Percentiles rank a stretch among this genome's conserved stretches.
phyloP scores from a whole-genome alignment of 2,113 vertebrate species.

The Melierax canorus region DNA sequence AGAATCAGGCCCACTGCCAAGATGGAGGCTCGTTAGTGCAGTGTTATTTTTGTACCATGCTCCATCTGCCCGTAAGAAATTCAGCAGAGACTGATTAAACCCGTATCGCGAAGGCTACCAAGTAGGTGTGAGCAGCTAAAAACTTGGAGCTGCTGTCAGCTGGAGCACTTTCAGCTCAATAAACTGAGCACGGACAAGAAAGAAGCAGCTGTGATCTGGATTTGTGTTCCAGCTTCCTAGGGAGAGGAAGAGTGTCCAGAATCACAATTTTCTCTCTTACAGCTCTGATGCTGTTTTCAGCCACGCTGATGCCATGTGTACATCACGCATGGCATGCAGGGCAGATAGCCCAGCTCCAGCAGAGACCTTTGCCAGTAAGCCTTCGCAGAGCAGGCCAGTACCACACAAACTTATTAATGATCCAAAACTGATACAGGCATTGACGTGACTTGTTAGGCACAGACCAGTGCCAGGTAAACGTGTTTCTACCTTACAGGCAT shows the following conservation, averaged over 20 bases:
- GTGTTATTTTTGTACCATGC: background rate
- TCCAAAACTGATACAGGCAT: background rate
- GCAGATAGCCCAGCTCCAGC: background rate
- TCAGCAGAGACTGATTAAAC: background rate
- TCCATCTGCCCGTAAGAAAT: background rate
- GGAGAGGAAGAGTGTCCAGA: background rate
- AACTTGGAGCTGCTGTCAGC: background rate
- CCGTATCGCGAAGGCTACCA: background rate
- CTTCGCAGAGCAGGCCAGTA: background rate
- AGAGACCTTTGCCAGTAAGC: background rate
- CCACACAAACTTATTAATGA: background rate
- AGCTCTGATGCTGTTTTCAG: background rate
- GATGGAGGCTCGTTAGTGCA: background rate
- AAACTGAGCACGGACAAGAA: background rate
- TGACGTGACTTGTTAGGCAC: background rate
- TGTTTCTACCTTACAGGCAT: background rate
- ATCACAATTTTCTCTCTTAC: background rate
- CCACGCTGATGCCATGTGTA: background rate
- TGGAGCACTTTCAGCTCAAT: background rate
- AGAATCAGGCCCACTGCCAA: background rate
- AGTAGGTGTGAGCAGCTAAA: background rate
- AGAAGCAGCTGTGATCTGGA: background rate
- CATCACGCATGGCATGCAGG: background rate
- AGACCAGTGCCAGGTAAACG: background rate
- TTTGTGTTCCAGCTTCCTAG: background rate